phyloP scores from a whole-genome alignment of 2,113 vertebrate species.

The Larimichthys crocea region DNA sequence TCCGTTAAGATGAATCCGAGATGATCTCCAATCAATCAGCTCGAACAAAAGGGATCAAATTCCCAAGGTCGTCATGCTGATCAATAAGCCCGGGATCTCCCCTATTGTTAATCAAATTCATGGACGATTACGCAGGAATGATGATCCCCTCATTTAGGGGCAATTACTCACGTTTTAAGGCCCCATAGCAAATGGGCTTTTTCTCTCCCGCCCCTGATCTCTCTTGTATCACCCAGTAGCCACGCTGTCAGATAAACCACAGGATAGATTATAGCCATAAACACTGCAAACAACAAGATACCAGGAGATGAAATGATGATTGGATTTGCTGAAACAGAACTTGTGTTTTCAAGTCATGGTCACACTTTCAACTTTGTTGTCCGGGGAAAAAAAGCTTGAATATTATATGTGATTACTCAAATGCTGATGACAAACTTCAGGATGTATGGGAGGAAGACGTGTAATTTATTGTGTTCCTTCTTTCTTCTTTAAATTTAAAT shows the following conservation, averaged over 20 bases:
- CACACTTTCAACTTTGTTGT: neutral
- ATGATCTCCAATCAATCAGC: constrained; percentile 71
- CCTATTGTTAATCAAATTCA: constrained; percentile 50
- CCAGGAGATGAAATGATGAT: constrained; percentile 43
- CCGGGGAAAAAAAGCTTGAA: neutral
- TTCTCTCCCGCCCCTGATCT: neutral
- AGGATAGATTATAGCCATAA: constrained; percentile 50
- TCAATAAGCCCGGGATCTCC: constrained; percentile 48
- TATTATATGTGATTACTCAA: neutral
- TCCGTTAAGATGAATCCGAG: constrained; percentile 40
- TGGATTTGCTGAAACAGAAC: constrained; percentile 36
- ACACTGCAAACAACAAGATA: constrained; percentile 42
- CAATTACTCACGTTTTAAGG: constrained; percentile 65
- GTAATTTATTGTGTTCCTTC: neutral
- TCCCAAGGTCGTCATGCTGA: constrained; percentile 62
- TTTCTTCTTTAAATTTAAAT: neutral
- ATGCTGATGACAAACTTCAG: neutral
- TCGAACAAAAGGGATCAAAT: constrained; percentile 69
- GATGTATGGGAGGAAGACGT: neutral
- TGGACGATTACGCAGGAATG: constrained; percentile 38
- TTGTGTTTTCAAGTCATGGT: neutral
- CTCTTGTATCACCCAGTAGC: constrained; percentile 21
- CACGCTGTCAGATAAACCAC: constrained; percentile 47
- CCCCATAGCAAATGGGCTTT: neutral
- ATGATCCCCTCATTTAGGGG: constrained; percentile 72